Evolutionary conservation across 2,888 invertebrate species (phyloP).

Genomic region (Drosophila mercatorum): DNA sequence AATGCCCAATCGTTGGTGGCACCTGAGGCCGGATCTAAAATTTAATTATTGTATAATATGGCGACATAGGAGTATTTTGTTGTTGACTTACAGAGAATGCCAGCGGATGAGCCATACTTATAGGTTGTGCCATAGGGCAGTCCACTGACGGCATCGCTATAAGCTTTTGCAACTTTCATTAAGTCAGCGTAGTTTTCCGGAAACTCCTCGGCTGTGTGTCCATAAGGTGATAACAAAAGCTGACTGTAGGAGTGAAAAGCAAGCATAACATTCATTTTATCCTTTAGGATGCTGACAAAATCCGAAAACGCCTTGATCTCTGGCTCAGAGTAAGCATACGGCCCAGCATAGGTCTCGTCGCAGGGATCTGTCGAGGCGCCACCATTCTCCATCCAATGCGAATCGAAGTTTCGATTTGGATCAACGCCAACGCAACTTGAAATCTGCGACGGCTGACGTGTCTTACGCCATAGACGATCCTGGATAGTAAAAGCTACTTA

Average conservation of each 20-base stretch:
- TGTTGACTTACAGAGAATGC: constrained; percentile 85
- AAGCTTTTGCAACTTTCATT: constrained; percentile 85
- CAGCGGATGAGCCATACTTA: constrained; percentile 86
- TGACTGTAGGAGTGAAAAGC: constrained; percentile 88
- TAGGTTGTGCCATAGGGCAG: constrained; percentile 85
- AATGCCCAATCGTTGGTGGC: constrained; percentile 86
- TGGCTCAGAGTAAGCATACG: constrained; percentile 86
- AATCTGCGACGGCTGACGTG: constrained; percentile 84
- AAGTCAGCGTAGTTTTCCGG: constrained; percentile 84
- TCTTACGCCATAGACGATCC: constrained; percentile 88
- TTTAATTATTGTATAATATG: not conserved
- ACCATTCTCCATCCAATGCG: constrained; percentile 77
- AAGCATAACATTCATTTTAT: constrained; percentile 85
- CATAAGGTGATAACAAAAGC: constrained; percentile 86
- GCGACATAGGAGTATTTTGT: too few relatives aligned
- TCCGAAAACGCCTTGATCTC: constrained; percentile 85
- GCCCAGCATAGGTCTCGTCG: constrained; percentile 85
- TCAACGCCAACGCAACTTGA: constrained; percentile 79
- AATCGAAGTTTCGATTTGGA: constrained; percentile 79
- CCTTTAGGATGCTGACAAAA: constrained; percentile 84
- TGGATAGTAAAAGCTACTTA: not conserved
- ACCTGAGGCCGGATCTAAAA: constrained; percentile 82
- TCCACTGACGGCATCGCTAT: constrained; percentile 85
- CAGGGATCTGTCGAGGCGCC: constrained; percentile 85
- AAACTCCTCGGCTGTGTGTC: constrained; percentile 83